These are phyloP conservation scores for Dolichomitus sp. DNA, from an alignment of 2,888 invertebrate genomes.

Conservation along the genomic window DNA sequence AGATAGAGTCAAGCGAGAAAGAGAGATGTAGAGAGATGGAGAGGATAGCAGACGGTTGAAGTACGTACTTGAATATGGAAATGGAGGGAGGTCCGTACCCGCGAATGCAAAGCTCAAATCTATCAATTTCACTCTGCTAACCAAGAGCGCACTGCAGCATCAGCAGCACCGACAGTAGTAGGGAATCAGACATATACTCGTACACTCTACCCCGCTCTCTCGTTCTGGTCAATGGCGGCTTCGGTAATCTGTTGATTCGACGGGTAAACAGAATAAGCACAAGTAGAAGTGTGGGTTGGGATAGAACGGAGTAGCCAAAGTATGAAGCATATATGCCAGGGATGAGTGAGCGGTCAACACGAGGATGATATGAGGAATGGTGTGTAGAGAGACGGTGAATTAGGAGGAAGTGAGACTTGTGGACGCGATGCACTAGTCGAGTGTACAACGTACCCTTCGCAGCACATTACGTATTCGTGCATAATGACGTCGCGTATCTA, in stretches of 20 bases:
- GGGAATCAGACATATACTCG: slow-evolving; percentile 13
- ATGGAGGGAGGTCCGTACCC: slow-evolving; percentile 72
- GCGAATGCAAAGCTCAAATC: slow-evolving; percentile 81
- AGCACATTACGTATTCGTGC: slow-evolving; percentile 72
- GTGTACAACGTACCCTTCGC: slow-evolving; percentile 60
- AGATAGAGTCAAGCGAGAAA: slow-evolving; percentile 63
- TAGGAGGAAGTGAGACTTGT: slow-evolving; percentile 39
- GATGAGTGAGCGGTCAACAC: background rate
- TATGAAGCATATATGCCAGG: background rate
- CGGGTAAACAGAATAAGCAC: slow-evolving; percentile 79
- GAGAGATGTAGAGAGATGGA: slow-evolving; percentile 66
- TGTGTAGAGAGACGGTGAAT: slow-evolving; percentile 19
- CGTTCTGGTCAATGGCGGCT: slow-evolving; percentile 65
- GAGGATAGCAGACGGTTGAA: slow-evolving; percentile 69
- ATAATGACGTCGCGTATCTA: slow-evolving; percentile 59
- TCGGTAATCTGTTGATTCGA: slow-evolving; percentile 82
- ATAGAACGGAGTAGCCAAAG: slow-evolving; percentile 10
- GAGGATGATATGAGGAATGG: slow-evolving; percentile 20
- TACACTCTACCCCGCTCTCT: slow-evolving; percentile 10
- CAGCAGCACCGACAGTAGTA: slow-evolving; percentile 33
- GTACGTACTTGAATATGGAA: slow-evolving; percentile 81
- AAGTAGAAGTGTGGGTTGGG: slow-evolving; percentile 70
- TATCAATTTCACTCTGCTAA: slow-evolving; percentile 81
- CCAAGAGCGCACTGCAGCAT: slow-evolving; percentile 62
- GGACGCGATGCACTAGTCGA: slow-evolving; percentile 55